Evolutionary conservation across 2,888 invertebrate genomes (phyloP).

Genomic region (Nephrotoma guestfalica): DNA sequence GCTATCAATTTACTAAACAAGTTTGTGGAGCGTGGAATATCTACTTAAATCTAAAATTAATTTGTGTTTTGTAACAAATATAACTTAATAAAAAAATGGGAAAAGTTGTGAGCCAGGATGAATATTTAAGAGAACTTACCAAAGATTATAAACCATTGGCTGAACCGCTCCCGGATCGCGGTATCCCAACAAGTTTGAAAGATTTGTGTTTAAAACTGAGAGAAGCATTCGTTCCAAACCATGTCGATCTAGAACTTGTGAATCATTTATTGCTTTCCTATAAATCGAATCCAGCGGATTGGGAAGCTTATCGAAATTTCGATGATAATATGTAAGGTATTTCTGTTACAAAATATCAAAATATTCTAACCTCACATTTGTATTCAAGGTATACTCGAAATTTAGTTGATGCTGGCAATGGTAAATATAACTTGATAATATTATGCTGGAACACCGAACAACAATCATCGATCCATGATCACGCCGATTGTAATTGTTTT

Average conservation of each 20-base stretch:
- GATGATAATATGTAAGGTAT: neutral
- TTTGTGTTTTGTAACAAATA: neutral
- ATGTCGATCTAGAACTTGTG: neutral
- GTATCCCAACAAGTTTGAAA: neutral
- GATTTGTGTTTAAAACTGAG: neutral
- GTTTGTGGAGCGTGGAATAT: too few species aligned
- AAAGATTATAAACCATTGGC: neutral
- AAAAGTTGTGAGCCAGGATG: neutral
- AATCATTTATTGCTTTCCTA: neutral
- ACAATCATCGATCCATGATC: conserved; percentile 91
- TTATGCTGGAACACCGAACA: conserved; percentile 98
- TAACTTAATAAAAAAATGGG: neutral
- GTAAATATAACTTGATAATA: conserved; percentile 92
- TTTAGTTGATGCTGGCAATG: conserved; percentile 89
- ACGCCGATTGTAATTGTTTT: conserved; percentile 91
- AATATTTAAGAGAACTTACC: neutral
- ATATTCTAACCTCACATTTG: too few species aligned
- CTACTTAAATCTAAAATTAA: too few species aligned
- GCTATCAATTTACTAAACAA: too few species aligned
- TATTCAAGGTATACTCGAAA: conserved; percentile 78
- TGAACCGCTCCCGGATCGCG: neutral
- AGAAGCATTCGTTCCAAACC: neutral
- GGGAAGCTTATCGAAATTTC: neutral
- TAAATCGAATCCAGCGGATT: neutral
- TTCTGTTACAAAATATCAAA: neutral